Percentiles rank a stretch among this genome's conserved stretches.
Evolutionary conservation across 2,797 vertebrate genomes (phyloP).

Genomic region (Dryobates pubescens): DNA sequence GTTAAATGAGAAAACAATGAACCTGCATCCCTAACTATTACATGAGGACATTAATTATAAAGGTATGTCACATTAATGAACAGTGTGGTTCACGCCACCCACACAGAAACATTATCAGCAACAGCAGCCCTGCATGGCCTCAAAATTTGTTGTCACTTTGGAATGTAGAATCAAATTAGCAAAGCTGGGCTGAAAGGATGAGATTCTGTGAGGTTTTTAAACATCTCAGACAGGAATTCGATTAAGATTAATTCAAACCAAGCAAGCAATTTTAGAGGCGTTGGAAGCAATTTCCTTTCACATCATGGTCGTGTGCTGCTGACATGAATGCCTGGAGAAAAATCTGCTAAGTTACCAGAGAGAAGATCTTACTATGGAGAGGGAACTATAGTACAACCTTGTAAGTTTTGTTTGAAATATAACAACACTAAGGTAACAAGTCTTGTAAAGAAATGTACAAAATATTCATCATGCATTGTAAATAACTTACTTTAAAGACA

Average conservation of each 20-base stretch:
- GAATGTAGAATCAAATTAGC: slow-evolving; percentile 73
- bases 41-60: slow-evolving; percentile 38
- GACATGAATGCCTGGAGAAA: slow-evolving; percentile 62
- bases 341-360: slow-evolving; percentile 52
- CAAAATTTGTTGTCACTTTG: slow-evolving; percentile 61
- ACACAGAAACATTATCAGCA: slow-evolving; percentile 56
- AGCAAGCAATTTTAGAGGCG: slow-evolving; percentile 75
- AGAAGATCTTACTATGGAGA: slow-evolving; percentile 12
- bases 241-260: slow-evolving; percentile 83
- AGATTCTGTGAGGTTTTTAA: slow-evolving; percentile 80
- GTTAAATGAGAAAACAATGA: not conserved
- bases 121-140: slow-evolving; percentile 46
- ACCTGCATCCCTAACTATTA: not conserved
- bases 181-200: slow-evolving; percentile 71
- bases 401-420: slow-evolving; percentile 22
- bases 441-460: slow-evolving; percentile 14
- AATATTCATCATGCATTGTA: slow-evolving; percentile 41
- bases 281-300: slow-evolving; percentile 78
- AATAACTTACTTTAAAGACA: slow-evolving; percentile 58
- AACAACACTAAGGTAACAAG: not conserved
- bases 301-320: slow-evolving; percentile 65
- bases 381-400: not conserved
- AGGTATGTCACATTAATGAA: slow-evolving; percentile 42
- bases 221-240: slow-evolving; percentile 79
- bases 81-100: slow-evolving; percentile 22